Evolutionary conservation across 35 echinoderm and acorn worm species (phyloP), one percentile per base, ranked within the genome.

Genomic region (Ophioderma brevispina): DNA sequence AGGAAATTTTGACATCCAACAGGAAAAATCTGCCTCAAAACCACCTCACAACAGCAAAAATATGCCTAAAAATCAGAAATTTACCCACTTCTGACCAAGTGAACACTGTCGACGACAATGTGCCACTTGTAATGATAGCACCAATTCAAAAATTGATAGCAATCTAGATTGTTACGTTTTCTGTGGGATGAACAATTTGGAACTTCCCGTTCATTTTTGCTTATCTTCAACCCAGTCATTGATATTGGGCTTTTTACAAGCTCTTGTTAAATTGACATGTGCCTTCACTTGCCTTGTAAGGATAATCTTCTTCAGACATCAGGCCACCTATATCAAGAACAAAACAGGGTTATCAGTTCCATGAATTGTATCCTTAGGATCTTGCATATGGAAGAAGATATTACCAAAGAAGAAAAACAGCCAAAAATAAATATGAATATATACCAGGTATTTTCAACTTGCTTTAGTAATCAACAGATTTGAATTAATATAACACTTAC

Each of bases 201-300:
- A 32, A 46, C 96, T 64, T 52, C 94, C 96, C 90, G 38, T 82
- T 98, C 96, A 92, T 98, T 82, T 14, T 90, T 89, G 63, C 93
- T 91, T 70, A 98, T 95, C 23, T 98, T 95, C 10, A 98, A n/a
- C 87, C 19, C 86, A 91, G 32, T 93, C 90, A 52, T 64, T 92
- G 49, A 98, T 98, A 23, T 87, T 88, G 3, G n/a, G 88, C 92
- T 28, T 64, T 77, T 1, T 90, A 90, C 0, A 90, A 63, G 36
- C 85, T 38, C 49, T 85, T 89, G 78, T 87, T 46, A 55, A 98
- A 94, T 28, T 91, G 76, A 83, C 96, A 98, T 55, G 90, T 92
- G 19, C 81, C 87, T 82, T 92, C 86, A 32, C 25, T 64, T 76
- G 89, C 96, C 56, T 87, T 91, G 89, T 98, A 98, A 13, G 92